phyloP scores from a whole-genome alignment of 2,888 invertebrate genomes.

The Melieria crassipennis region DNA sequence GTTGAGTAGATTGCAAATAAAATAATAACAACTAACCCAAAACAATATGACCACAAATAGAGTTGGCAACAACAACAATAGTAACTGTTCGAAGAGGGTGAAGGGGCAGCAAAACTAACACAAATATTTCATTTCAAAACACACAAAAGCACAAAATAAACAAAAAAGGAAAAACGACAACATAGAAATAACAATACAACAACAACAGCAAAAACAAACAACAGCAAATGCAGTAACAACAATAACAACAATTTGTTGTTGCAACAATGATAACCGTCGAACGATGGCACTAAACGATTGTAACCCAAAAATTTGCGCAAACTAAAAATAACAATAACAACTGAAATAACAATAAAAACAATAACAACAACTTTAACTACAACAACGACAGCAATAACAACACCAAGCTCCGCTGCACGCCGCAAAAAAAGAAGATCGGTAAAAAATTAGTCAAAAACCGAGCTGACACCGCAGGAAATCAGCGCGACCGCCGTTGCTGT shows the following conservation, averaged over 20 bases:
- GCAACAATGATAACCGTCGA: not conserved
- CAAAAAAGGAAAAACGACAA: not conserved
- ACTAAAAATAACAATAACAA: constrained; percentile 11
- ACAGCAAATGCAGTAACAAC: too few relatives aligned
- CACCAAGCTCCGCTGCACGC: constrained; percentile 11
- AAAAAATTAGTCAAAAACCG: constrained; percentile 29
- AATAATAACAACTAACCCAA: constrained; percentile 2
- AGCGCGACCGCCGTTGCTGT: constrained; percentile 31
- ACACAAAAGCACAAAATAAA: constrained; percentile 16
- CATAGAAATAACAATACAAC: constrained; percentile 39
- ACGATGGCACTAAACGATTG: constrained; percentile 37
- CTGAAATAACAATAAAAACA: constrained; percentile 10
- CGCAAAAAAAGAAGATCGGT: constrained; percentile 9
- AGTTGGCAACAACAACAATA: constrained; percentile 26
- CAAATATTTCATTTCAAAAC: constrained; percentile 8
- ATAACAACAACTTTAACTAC: constrained; percentile 28
- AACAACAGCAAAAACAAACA: constrained; percentile 23
- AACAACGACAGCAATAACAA: constrained; percentile 22
- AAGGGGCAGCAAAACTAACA: constrained; percentile 12
- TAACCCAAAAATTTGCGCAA: constrained; percentile 28
- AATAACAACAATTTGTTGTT: too few relatives aligned
- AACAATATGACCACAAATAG: not conserved
- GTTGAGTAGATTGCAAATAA: constrained; percentile 33
- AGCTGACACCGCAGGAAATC: constrained; percentile 51
- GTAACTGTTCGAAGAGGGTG: not conserved